phyloP scores from a whole-genome alignment of 2,888 invertebrate genomes.

The Lycia hirtaria region DNA sequence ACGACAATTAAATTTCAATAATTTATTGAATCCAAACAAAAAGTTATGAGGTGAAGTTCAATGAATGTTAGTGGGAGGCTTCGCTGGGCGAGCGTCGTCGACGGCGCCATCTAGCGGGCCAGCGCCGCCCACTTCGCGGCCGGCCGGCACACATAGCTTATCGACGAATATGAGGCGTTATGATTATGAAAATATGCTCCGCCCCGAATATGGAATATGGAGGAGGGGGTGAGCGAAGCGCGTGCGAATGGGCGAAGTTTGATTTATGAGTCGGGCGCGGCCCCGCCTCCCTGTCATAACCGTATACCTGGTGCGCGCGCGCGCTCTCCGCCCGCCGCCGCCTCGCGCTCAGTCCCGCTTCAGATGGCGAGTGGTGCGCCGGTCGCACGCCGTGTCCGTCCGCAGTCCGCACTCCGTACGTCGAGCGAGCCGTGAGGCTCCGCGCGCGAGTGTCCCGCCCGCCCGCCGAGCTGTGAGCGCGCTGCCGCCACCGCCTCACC shows the following conservation, averaged over 20 bases:
- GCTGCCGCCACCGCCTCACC: constrained; percentile 55
- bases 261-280: constrained; percentile 88
- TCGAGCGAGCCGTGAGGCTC: constrained; percentile 62
- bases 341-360: constrained; percentile 83
- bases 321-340: constrained; percentile 73
- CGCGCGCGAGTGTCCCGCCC: constrained; percentile 64
- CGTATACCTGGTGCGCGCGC: constrained; percentile 87
- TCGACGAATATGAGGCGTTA: constrained; percentile 86
- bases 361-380: constrained; percentile 84
- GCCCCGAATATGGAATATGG: constrained; percentile 86
- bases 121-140: constrained; percentile 70
- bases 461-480: constrained; percentile 48
- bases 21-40: constrained; percentile 67
- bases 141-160: constrained; percentile 76
- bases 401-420: constrained; percentile 60
- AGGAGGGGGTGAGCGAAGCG: constrained; percentile 87
- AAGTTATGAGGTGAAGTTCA: constrained; percentile 79
- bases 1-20: constrained; percentile 50
- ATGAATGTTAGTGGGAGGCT: constrained; percentile 82
- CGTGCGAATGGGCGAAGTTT: constrained; percentile 88
- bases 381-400: constrained; percentile 65
- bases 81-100: constrained; percentile 67
- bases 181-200: constrained; percentile 86
- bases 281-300: constrained; percentile 90
- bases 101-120: constrained; percentile 80